phyloP scores from a whole-genome alignment of 2,797 vertebrate species.

The Valencia hispanica region DNA sequence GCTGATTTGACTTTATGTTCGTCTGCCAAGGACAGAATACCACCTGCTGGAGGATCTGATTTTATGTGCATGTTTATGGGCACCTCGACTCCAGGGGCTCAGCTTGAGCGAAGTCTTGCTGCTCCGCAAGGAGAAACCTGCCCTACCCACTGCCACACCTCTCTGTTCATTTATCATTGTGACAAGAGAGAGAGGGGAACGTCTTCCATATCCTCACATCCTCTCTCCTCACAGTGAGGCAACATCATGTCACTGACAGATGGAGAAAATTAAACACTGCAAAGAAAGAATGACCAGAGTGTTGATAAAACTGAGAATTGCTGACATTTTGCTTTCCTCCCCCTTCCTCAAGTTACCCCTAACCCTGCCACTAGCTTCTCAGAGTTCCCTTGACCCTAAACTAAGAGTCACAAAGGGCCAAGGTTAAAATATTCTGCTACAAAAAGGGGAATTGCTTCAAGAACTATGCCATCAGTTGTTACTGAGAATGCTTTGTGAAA shows the following conservation, averaged over 20 bases:
- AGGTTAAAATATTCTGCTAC: background rate
- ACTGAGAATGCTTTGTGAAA: background rate
- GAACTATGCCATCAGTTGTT: background rate
- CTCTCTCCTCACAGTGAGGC: slow-evolving; percentile 27
- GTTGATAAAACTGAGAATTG: slow-evolving; percentile 5
- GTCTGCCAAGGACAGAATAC: slow-evolving; percentile 77
- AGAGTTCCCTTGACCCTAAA: background rate
- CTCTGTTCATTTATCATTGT: slow-evolving; percentile 75
- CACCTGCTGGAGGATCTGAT: slow-evolving; percentile 78
- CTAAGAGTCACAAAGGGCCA: background rate
- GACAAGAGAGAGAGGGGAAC: slow-evolving; percentile 52
- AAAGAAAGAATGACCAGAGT: slow-evolving; percentile 3
- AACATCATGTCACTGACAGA: slow-evolving; percentile 36
- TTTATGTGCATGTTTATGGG: slow-evolving; percentile 80
- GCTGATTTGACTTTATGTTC: slow-evolving; percentile 77
- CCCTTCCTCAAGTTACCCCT: background rate
- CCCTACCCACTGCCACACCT: slow-evolving; percentile 72
- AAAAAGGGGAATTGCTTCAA: background rate
- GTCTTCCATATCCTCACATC: slow-evolving; percentile 48
- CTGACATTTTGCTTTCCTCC: slow-evolving; percentile 23
- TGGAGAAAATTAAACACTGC: slow-evolving; percentile 36
- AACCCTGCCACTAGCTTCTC: background rate
- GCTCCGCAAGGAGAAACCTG: slow-evolving; percentile 64
- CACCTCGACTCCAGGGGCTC: slow-evolving; percentile 56
- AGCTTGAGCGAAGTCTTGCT: slow-evolving; percentile 66